Conservation (phyloP, 2,113 vertebrate species). For the Isichthys henryi region DNA sequence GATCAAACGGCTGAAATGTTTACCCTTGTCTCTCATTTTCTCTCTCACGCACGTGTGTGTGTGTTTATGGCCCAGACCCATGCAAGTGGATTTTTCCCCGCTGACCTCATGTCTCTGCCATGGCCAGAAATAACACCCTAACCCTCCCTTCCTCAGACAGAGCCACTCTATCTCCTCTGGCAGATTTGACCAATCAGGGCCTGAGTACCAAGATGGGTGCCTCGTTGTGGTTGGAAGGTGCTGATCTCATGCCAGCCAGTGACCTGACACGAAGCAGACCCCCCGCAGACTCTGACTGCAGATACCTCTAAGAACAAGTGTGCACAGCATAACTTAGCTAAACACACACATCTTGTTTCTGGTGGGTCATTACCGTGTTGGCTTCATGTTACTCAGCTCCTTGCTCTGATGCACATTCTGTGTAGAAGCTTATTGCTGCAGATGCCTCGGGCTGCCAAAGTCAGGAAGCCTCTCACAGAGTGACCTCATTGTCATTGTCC, state of each 20-base stretch:
- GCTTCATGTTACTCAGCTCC: background rate
- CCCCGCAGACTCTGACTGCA: background rate
- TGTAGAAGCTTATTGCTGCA: background rate
- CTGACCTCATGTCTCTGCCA: slow-evolving; percentile 58
- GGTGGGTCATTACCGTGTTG: background rate
- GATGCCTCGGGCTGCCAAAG: background rate
- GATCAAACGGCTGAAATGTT: background rate
- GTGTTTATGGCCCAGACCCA: slow-evolving; percentile 41
- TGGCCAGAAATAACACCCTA: slow-evolving; percentile 52
- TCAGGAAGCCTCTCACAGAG: background rate
- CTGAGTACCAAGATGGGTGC: background rate
- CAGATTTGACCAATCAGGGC: slow-evolving; percentile 14
- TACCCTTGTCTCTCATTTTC: background rate
- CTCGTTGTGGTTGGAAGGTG: background rate
- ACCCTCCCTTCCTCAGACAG: slow-evolving; percentile 38
- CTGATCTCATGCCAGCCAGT: background rate
- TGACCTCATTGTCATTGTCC: background rate
- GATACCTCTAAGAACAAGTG: background rate
- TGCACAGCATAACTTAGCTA: background rate
- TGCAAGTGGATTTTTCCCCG: slow-evolving; percentile 54
- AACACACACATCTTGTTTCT: background rate
- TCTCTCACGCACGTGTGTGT: background rate
- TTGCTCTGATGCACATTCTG: background rate
- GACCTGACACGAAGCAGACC: background rate
- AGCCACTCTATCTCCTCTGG: slow-evolving; percentile 38